Percentiles rank a stretch among this genome's conserved stretches.
Evolutionary conservation across 2,113 vertebrate species (phyloP).

Genomic region (Limnothrissa miodon): DNA sequence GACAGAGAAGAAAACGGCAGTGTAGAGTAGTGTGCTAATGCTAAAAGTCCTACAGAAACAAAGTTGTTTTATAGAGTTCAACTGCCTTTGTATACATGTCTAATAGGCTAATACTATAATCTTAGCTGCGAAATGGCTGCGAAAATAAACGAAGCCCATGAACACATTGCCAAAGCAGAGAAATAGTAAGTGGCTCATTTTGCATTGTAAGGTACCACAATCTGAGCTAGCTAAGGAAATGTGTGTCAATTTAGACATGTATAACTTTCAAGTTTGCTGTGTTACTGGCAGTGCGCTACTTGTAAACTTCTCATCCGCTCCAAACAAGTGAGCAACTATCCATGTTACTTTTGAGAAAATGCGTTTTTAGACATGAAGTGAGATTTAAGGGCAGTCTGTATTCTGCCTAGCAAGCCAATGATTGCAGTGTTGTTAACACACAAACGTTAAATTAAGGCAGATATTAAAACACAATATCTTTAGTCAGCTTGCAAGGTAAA

Average conservation of each 20-base stretch:
- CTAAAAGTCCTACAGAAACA: not conserved
- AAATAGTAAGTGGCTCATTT: conserved; percentile 74
- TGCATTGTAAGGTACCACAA: not conserved
- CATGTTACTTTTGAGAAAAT: not conserved
- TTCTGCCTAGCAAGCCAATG: not conserved
- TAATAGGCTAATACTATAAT: conserved; percentile 24
- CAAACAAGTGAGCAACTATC: not conserved
- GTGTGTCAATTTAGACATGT: not conserved
- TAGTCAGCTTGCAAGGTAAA: not conserved
- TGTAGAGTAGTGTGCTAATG: not conserved
- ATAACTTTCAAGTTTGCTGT: not conserved
- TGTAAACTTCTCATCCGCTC: not conserved
- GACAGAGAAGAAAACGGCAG: not conserved
- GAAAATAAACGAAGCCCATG: conserved; percentile 84
- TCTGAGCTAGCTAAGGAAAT: not conserved
- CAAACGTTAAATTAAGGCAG: not conserved
- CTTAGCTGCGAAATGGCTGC: conserved; percentile 76
- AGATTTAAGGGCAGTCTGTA: not conserved
- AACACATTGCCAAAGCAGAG: conserved; percentile 82
- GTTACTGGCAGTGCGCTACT: not conserved
- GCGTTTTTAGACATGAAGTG: not conserved
- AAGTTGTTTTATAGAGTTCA: not conserved
- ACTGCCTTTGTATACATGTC: conserved; percentile 8
- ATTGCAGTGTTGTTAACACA: not conserved
- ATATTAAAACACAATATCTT: not conserved